A percentile compares a stretch with the other conserved stretches of the same genome.
These are phyloP conservation scores for Lochmaea crataegi DNA, from an alignment of 2,888 invertebrate species.

Conservation along the genomic window DNA sequence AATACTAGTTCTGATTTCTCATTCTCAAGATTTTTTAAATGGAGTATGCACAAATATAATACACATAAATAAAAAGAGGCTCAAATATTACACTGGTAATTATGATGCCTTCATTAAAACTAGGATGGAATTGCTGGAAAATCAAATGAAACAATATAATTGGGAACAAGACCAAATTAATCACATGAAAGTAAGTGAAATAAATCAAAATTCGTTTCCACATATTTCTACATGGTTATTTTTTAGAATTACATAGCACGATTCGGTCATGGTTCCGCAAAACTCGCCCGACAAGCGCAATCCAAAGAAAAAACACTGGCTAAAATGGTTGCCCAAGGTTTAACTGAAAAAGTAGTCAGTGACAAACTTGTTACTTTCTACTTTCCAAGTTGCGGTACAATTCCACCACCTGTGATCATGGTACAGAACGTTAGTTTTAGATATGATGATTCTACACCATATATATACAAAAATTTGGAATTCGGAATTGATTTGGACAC, in stretches of 20 bases:
- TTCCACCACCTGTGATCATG: slow-evolving; percentile 99
- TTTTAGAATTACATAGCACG: slow-evolving; percentile 95
- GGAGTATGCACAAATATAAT: slow-evolving; percentile 97
- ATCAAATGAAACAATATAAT: slow-evolving; percentile 98
- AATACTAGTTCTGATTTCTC: slow-evolving; percentile 96
- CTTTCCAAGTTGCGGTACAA: slow-evolving; percentile 94
- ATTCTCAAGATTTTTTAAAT: slow-evolving; percentile 99
- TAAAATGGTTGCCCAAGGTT: slow-evolving; percentile 98
- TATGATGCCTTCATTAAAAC: slow-evolving; percentile 97
- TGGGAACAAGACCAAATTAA: slow-evolving; percentile 99
- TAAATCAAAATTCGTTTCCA: background rate
- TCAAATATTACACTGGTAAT: slow-evolving; percentile 93
- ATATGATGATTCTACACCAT: slow-evolving; percentile 87
- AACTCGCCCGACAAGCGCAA: slow-evolving; percentile 98
- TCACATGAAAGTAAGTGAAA: slow-evolving; percentile 90
- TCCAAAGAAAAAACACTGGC: slow-evolving; percentile 99
- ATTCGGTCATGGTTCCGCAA: slow-evolving; percentile 99
- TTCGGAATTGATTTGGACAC: slow-evolving; percentile 99
- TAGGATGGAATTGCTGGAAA: slow-evolving; percentile 92
- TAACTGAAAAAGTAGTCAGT: slow-evolving; percentile 92
- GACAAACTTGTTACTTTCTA: slow-evolving; percentile 96
- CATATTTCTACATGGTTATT: slow-evolving; percentile 28
- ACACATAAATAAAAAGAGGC: slow-evolving; percentile 91
- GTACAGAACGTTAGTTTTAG: slow-evolving; percentile 98
- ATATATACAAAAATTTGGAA: slow-evolving; percentile 97